These are phyloP conservation scores for Scotopteryx bipunctaria DNA, from an alignment of 2,888 invertebrate species.

Conservation along the genomic window DNA sequence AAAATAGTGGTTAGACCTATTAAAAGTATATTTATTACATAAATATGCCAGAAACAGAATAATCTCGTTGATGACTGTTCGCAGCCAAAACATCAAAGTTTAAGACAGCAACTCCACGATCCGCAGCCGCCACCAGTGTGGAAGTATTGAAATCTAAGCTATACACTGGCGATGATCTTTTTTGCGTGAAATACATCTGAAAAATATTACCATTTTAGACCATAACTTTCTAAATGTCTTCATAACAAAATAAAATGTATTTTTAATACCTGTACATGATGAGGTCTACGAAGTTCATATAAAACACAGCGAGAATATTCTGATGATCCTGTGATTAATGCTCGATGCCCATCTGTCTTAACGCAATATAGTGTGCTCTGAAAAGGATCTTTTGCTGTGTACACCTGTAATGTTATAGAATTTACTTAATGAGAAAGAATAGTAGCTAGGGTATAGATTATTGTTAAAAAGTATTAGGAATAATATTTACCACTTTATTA, in stretches of 20 bases:
- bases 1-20: too few species aligned
- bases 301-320: slow-evolving; percentile 72
- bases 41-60: too few species aligned
- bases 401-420: too few species aligned
- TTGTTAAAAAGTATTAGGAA: not conserved
- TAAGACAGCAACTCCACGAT: slow-evolving; percentile 59
- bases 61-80: slow-evolving; percentile 49
- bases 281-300: slow-evolving; percentile 56
- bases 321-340: slow-evolving; percentile 62
- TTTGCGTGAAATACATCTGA: slow-evolving; percentile 75
- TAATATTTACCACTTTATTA: slow-evolving; percentile 51
- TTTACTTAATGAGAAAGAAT: too few species aligned
- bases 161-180: slow-evolving; percentile 67
- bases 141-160: slow-evolving; percentile 68
- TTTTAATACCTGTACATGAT: slow-evolving; percentile 73
- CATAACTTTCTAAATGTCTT: too few species aligned
- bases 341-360: slow-evolving; percentile 61
- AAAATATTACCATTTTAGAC: too few species aligned
- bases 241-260: too few species aligned
- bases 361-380: slow-evolving; percentile 67
- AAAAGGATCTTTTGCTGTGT: slow-evolving; percentile 63
- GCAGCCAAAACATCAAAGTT: slow-evolving; percentile 58
- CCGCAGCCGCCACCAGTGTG: slow-evolving; percentile 66
- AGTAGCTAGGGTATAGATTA: slow-evolving; percentile 17
- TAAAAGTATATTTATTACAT: too few species aligned